Evolutionary conservation across 2,113 vertebrate genomes (phyloP), one percentile per base, ranked within the genome.

Genomic region (Rallus limicola): DNA sequence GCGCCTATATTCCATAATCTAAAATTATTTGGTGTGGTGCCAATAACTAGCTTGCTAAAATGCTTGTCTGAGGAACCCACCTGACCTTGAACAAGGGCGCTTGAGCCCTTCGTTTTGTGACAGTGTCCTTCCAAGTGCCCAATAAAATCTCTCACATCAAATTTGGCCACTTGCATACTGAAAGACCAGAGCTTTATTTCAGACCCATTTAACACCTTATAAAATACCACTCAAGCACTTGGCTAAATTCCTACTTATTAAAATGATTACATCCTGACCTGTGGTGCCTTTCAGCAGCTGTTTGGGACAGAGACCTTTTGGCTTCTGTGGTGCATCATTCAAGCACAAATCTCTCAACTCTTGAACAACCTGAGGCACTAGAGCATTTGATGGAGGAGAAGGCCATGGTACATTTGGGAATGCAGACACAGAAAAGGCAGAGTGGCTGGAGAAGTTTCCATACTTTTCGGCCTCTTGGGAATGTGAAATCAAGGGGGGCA

Each of bases 21-120:
- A 80, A 87, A 92, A 84, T 91, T 91, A 82, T 92, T 92, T 89
- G 86, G 24, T 69, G 65, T 53, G 48, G 19, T 96, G 72, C 58
- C 83, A 91, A 29, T 53, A 95, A 74, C 53, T 23, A 40, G 53
- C 77, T 86, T 68, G 48, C 80, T 86, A 65, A 84, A 81, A 86
- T 25, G 34, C n/a, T 72, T 65, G 24, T 71, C 86, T 89, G 69
- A 92, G 40, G 62, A 88, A 38, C 52, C 58, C 53, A 58, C 15
- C 53, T 18, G 86, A 90, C 88, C 83, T 94, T 95, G 69, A 76
- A 33, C 40, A 79, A 84, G 90, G 76, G 18, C 74, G 50, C 13
- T n/a, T 1, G 6, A 81, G 31, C n/a, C 15, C 59, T 70, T 82
- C n/a, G 19, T 71, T 83, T 64, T 0, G 0, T 24, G 34, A 29